phyloP scores from a whole-genome alignment of 1,140 invertebrate species.

The Micrasema minimum region DNA sequence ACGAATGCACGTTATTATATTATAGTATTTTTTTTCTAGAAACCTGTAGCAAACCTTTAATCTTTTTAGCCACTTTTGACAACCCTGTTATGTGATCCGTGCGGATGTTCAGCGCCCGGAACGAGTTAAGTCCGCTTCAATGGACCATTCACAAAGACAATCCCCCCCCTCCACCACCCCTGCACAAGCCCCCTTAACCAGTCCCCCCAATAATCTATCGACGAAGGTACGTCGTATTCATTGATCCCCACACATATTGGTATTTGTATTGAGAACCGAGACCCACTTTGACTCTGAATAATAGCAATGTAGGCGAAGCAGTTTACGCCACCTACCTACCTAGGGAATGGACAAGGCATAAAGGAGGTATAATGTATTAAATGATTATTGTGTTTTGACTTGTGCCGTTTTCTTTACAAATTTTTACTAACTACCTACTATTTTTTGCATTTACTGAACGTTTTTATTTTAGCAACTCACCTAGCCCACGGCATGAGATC shows the following conservation, averaged over 20 bases:
- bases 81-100: conserved; percentile 4
- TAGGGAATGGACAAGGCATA: too few relatives aligned
- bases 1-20: too few relatives aligned
- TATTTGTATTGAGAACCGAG: conserved; percentile 8
- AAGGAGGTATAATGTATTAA: too few relatives aligned
- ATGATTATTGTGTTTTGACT: too few relatives aligned
- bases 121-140: conserved; percentile 42
- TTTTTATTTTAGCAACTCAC: too few relatives aligned
- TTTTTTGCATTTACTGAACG: too few relatives aligned
- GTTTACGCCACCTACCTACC: not conserved
- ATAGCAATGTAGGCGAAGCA: conserved; percentile 27
- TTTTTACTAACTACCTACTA: too few relatives aligned
- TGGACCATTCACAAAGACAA: conserved; percentile 46
- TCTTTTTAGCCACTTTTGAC: not conserved
- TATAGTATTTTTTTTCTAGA: too few relatives aligned
- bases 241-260: too few relatives aligned
- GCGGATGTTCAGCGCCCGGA: conserved; percentile 31
- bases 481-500: too few relatives aligned
- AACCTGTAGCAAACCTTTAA: not conserved
- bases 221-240: not conserved
- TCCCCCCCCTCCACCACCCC: conserved; percentile 23
- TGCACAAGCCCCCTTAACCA: not conserved
- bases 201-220: conserved; percentile 20
- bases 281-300: conserved; percentile 18
- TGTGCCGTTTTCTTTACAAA: too few relatives aligned